Percentiles rank a stretch among this genome's conserved stretches.
These are phyloP conservation scores for Pelagia noctiluca DNA, from an alignment of 30 jellyfish, hydroid and myxozoan species.

Conservation along the genomic window DNA sequence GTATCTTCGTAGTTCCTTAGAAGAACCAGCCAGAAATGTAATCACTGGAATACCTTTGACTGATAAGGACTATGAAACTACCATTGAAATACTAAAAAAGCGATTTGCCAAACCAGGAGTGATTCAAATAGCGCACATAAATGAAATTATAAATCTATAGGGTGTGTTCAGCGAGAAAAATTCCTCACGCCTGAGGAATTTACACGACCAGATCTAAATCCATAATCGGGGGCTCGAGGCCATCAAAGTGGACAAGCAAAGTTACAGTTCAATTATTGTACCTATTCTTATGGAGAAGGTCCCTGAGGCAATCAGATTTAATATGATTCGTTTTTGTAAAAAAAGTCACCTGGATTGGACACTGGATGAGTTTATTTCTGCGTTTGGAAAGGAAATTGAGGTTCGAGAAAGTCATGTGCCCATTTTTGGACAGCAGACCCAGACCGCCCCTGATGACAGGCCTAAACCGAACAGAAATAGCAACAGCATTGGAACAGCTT, in stretches of 20 bases:
- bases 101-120: slow-evolving; percentile 47
- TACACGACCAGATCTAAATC: slow-evolving; percentile 56
- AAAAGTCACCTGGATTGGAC: slow-evolving; percentile 56
- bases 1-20: slow-evolving; percentile 22
- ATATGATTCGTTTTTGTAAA: slow-evolving; percentile 25
- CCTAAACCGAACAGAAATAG: neutral
- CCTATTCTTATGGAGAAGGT: slow-evolving; percentile 51
- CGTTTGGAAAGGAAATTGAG: slow-evolving; percentile 20
- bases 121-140: slow-evolving; percentile 51
- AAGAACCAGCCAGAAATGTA: slow-evolving; percentile 54
- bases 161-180: slow-evolving; percentile 44
- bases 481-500: slow-evolving; percentile 17
- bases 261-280: slow-evolving; percentile 32
- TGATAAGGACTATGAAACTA: slow-evolving; percentile 36
- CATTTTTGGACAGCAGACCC: neutral
- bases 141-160: slow-evolving; percentile 10
- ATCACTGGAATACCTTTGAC: slow-evolving; percentile 55
- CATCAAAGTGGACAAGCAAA: slow-evolving; percentile 24
- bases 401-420: slow-evolving; percentile 14
- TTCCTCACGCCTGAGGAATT: slow-evolving; percentile 19
- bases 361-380: slow-evolving; percentile 46
- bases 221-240: slow-evolving; percentile 69
- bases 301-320: slow-evolving; percentile 34
- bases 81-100: slow-evolving; percentile 23
- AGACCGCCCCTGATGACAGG: neutral